Conservation (phyloP, 1,140 invertebrate genomes). For the Solenopsis invicta region DNA sequence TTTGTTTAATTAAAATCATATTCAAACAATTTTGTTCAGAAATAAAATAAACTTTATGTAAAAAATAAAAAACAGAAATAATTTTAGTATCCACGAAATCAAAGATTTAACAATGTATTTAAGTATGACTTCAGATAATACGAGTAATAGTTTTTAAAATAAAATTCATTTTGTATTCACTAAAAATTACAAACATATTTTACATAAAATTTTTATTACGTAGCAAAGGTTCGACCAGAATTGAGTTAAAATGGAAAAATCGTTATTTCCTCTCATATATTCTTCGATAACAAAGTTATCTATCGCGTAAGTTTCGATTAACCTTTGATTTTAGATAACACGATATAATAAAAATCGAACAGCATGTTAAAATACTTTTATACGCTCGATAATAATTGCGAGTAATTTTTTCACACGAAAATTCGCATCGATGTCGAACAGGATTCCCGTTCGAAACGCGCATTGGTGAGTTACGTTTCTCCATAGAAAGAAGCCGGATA, state of each 20-base stretch:
- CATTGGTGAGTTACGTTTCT: conserved; percentile 62
- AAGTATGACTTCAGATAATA: not conserved
- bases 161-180: not conserved
- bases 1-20: not conserved
- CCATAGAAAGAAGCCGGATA: conserved; percentile 50
- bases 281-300: not conserved
- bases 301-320: not conserved
- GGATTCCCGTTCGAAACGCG: conserved; percentile 8
- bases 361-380: conserved; percentile 14
- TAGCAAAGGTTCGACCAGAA: not conserved
- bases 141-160: not conserved
- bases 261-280: not conserved
- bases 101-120: not conserved
- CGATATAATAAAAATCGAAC: not conserved
- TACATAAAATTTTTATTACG: not conserved
- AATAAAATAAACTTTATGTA: not conserved
- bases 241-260: conserved; percentile 5
- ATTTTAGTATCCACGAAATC: not conserved
- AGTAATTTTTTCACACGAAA: not conserved
- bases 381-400: not conserved
- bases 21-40: not conserved
- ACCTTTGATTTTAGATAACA: not conserved
- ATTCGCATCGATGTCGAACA: not conserved
- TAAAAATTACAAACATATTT: not conserved
- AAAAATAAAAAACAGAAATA: not conserved